Evolutionary conservation across 2,888 invertebrate genomes (phyloP), one percentile per base, ranked within the genome.

Genomic region (Horisme vitalbata): DNA sequence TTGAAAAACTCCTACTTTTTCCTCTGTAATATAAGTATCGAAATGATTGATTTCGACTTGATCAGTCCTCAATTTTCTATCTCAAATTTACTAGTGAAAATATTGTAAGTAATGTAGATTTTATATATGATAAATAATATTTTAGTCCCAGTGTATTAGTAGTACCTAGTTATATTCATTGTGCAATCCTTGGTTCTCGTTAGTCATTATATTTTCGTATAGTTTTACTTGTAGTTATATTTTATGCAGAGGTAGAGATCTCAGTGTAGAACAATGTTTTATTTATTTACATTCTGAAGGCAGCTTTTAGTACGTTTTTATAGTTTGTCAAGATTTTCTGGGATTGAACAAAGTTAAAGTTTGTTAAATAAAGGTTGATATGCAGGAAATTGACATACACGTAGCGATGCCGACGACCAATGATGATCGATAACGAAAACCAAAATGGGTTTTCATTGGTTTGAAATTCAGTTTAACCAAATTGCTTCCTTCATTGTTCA

Each of bases 91-190:
- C 44, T 54, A 59, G 50, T 41, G 21, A 57, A 55, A 52, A 53
- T 55, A 52, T 57, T 43, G 54, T 61, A 58, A 61, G 45, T 65
- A 61, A 53, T 49, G 62, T 72, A 72, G 74, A 70, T 72, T 72
- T 72, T 71, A 69, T n/a, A n/a, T 74, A 72, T 68, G 58, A 63
- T 69, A 65, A 55, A 55, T 51, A 65, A 53, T 66, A 63, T 41
- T 49, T 59, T 51, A 43, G 35, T n/a, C 33, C 58, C 62, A 58
- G 62, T 65, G 54, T 54, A 27, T 59, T 14, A 13, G 18, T 18
- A 18, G 18, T 15, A n/a, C n/a, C n/a, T 41, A 50, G 47, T 41
- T 49, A 43, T 30, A 41, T 57, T 45, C 32, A 45, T 61, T 59
- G 71, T 71, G 71, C 73, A 71, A 71, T 71, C 49, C 45, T 54